phyloP scores from a whole-genome alignment of 2,113 vertebrate genomes.

The Microcebus murinus region DNA sequence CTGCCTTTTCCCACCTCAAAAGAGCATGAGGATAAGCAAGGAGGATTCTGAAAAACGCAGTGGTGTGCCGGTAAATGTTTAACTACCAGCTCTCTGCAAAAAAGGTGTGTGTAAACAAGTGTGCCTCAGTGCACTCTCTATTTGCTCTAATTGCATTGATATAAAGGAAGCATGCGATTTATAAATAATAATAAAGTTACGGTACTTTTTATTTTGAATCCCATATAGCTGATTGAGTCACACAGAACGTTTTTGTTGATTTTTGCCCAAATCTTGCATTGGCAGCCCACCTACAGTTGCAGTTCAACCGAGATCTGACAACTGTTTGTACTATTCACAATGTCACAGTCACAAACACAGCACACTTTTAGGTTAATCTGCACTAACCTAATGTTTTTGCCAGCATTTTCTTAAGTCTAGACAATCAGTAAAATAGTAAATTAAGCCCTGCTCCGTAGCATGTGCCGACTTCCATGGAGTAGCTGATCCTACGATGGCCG shows the following conservation, averaged over 20 bases:
- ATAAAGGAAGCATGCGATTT: fast-evolving
- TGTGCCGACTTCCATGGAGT: fast-evolving
- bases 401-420: neutral
- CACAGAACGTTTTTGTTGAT: fast-evolving
- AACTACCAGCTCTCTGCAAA: neutral
- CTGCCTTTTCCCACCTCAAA: neutral
- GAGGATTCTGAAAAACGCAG: neutral
- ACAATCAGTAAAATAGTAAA: too few relatives aligned
- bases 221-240: fast-evolving
- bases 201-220: neutral
- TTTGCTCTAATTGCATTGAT: neutral
- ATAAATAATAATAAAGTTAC: neutral
- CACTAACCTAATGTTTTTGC: neutral
- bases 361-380: neutral
- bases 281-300: neutral
- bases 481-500: fast-evolving
- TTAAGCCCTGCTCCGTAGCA: fast-evolving
- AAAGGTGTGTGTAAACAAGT: fast-evolving
- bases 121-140: fast-evolving
- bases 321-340: too few relatives aligned
- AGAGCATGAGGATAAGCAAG: neutral
- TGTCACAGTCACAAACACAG: fast-evolving
- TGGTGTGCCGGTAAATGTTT: fast-evolving
- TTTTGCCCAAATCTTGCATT: neutral
- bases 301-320: fast-evolving